Percentiles rank a stretch among this genome's conserved stretches.
Evolutionary conservation across 2,797 vertebrate species (phyloP).

Genomic region (Podarcis lilfordi): DNA sequence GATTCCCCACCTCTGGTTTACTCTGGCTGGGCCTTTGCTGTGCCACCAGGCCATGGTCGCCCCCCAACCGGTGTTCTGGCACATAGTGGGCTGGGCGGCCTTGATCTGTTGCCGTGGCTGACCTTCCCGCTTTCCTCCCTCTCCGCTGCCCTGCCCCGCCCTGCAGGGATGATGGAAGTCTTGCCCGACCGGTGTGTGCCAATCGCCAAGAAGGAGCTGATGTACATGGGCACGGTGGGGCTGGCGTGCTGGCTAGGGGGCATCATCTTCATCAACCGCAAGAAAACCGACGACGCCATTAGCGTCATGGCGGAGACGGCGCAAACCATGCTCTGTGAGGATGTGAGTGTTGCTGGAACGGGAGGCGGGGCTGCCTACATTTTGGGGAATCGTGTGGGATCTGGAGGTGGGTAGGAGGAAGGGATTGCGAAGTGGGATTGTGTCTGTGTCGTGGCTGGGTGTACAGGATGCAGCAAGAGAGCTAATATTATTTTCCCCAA

Average conservation of each 20-base stretch:
- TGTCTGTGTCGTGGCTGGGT: no score
- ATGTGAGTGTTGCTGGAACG: constrained; percentile 67
- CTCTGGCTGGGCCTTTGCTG: neutral
- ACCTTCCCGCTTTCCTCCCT: neutral
- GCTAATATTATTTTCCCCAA: neutral
- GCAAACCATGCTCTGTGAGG: constrained; percentile 73
- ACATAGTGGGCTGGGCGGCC: neutral
- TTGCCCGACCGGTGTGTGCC: constrained; percentile 82
- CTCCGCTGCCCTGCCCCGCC: neutral
- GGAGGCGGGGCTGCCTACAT: no score
- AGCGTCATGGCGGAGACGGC: constrained; percentile 78
- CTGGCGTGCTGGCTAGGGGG: constrained; percentile 83
- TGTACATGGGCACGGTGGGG: constrained; percentile 81
- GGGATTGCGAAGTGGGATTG: accelerated
- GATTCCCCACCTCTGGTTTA: neutral
- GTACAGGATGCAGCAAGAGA: neutral
- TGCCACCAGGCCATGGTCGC: neutral
- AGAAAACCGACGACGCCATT: constrained; percentile 77
- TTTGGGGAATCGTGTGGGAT: neutral
- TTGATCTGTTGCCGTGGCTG: neutral
- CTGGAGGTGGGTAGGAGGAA: accelerated
- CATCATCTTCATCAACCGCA: constrained; percentile 84
- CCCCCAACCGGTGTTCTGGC: neutral
- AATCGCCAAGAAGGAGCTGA: constrained; percentile 83
- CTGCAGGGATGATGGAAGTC: constrained; percentile 82